Base-by-base conservation (phyloP, 1,140 invertebrate species). In the Paraescarpia echinospica region DNA sequence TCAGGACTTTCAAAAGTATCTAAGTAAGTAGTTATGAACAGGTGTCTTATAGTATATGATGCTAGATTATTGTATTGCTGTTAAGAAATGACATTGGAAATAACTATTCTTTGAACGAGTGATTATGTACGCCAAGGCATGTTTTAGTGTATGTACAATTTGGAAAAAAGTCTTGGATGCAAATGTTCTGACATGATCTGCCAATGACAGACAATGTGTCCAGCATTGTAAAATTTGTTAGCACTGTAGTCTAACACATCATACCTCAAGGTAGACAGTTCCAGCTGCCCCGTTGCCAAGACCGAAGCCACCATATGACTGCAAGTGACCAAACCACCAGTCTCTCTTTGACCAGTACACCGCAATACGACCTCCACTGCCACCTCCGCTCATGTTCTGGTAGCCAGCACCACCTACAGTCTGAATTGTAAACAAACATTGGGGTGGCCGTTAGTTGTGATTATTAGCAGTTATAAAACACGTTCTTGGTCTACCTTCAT, bases 321-420 rank as follows among this genome's bases (percentile, higher is more conserved):
- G 90, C 9, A 94, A 88, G 34, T 93, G 91, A 27, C 95, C 95
- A 77, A 94, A 93, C 94, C 94, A 95, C 90, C 93, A 94, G 31
- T 94, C 31, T 6, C 34, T 93, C 33, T 93, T 92, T 77, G 92
- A 92, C 89, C 94, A 95, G 89, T 93, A 93, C 12, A 95, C 93
- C 14, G 94, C 94, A 6, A 95, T 89, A 48, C 94, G 92, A 1
- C 95, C 94, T 9, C 95, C 94, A 31, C 94, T 94, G 35, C 95
- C 95, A 31, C 93, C 94, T 34, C 94, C 94, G 27, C 41, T 90
- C 88, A 27, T 31, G 22, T 90, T 41, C 90, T 90, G 34, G 90
- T 90, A 90, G 18, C 90, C 35, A 41, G 90, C 34, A 14, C 34
- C 90, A 90, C 34, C 34, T 90, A 90, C 27, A 33, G 90, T 35